Base-by-base conservation (phyloP, 2,797 vertebrate genomes). In the Gymnodraco acuticeps region DNA sequence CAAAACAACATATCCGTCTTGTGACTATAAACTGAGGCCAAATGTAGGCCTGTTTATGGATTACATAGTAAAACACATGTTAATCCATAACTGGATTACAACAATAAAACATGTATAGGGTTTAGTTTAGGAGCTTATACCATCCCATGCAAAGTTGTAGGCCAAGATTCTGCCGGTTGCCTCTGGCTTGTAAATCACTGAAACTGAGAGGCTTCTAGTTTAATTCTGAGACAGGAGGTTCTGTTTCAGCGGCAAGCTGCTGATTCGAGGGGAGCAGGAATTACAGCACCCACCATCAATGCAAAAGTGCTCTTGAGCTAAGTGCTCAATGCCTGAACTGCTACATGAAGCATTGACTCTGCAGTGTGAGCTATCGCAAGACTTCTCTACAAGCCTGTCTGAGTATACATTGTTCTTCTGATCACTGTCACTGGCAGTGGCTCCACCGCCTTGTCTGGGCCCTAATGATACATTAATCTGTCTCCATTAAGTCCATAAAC, bases 391-490 rank as follows among this genome's bases (percentile, higher is more conserved):
- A 17, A 16, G 59, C n/a, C 56, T 67, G 14, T 50, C 53, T 23
- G 16, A 79, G 54, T 70, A 64, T 62, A 72, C 64, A 78, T 73
- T 84, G 66, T 83, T 79, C 70, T 77, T 56, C 31, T 52, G 67
- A 63, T 77, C 69, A 68, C 70, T 58, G 46, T 58, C 46, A 17
- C 70, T 77, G 68, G 51, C 70, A 31, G 54, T 60, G 56, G 61
- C 75, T 80, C 58, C 64, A 41, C 65, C 52, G 70, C 66, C 69
- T 56, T 50, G 66, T 80, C 84, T 70, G 66, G 38, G 54, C 10
- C 68, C 72, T 81, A 73, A 82, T 89, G 82, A 87, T 82, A 84
- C 83, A 87, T 87, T 86, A 82, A 92, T 90, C 80, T 66, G 77
- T 87, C 85, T 93, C 64, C 75, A 91, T 87, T 87, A 81, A 85